A percentile compares a stretch with the other conserved stretches of the same genome.
These are phyloP conservation scores for Microtus ochrogaster DNA, from an alignment of 2,113 vertebrate species.

Conservation along the genomic window DNA sequence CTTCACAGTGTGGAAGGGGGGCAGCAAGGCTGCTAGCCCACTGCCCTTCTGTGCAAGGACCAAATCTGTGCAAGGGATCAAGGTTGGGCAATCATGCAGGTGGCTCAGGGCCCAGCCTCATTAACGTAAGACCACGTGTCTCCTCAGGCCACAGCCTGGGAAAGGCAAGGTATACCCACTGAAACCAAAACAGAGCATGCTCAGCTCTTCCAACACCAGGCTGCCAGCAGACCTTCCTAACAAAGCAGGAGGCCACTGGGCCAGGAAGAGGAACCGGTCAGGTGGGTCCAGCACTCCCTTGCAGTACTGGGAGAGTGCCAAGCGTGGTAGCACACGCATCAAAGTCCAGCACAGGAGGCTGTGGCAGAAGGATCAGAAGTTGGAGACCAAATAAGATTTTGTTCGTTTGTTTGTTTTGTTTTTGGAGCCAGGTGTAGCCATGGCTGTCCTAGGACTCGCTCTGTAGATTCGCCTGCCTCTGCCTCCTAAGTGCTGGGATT, in stretches of 20 bases:
- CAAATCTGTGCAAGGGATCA: not conserved
- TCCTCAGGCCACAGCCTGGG: not conserved
- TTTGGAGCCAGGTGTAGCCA: not conserved
- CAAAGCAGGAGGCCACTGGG: not conserved
- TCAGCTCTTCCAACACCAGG: not conserved
- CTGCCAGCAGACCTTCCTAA: not conserved
- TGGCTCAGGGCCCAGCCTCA: not conserved
- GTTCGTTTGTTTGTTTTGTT: not conserved
- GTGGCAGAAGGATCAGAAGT: not conserved
- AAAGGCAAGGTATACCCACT: not conserved
- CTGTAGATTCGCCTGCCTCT: not conserved
- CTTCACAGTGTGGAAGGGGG: not conserved
- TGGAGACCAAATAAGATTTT: not conserved
- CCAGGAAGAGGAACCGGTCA: slow-evolving; percentile 31
- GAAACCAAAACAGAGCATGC: not conserved
- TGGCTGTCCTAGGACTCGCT: not conserved
- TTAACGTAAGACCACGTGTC: not conserved
- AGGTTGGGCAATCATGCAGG: not conserved
- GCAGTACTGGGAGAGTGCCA: not conserved
- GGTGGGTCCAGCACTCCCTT: not conserved
- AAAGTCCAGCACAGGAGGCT: not conserved
- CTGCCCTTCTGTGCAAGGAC: not conserved
- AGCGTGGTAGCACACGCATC: not conserved
- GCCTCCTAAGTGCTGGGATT: not conserved
- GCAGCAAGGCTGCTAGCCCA: not conserved